Percentiles rank a stretch among this genome's conserved stretches.
These are phyloP conservation scores for Eulithis prunata DNA, from an alignment of 2,888 invertebrate genomes.

Conservation along the genomic window DNA sequence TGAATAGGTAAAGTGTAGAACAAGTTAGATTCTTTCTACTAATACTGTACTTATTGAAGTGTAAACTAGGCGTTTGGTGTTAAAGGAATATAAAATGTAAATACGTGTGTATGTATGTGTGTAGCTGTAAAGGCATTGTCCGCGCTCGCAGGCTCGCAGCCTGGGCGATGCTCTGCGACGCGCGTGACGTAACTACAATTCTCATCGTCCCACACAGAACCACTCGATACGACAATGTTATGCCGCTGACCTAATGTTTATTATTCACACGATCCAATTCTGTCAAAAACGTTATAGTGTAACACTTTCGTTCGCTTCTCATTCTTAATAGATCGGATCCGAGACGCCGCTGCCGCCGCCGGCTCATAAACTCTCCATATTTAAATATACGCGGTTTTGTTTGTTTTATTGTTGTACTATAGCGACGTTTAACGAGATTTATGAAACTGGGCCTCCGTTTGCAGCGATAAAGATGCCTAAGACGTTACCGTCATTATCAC, in stretches of 20 bases:
- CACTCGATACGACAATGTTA: slow-evolving; percentile 57
- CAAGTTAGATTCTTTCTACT: no score
- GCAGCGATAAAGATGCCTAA: slow-evolving; percentile 49
- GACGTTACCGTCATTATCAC: slow-evolving; percentile 65
- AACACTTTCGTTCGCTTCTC: slow-evolving; percentile 59
- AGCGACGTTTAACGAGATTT: slow-evolving; percentile 34
- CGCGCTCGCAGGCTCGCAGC: slow-evolving; percentile 45
- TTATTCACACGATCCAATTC: slow-evolving; percentile 73
- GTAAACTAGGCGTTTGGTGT: no score
- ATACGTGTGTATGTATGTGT: neutral
- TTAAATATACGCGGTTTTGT: slow-evolving; percentile 24
- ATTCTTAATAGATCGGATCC: slow-evolving; percentile 55
- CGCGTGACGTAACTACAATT: slow-evolving; percentile 54
- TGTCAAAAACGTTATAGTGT: slow-evolving; percentile 61
- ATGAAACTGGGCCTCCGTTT: slow-evolving; percentile 43
- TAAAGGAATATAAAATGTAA: neutral
- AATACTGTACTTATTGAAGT: no score
- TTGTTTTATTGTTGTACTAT: slow-evolving; percentile 47
- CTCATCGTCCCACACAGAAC: slow-evolving; percentile 54
- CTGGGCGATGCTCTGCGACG: slow-evolving; percentile 39
- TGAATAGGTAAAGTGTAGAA: no score
- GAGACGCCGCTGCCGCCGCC: slow-evolving; percentile 38
- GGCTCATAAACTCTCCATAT: slow-evolving; percentile 38
- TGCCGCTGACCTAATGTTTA: slow-evolving; percentile 63
- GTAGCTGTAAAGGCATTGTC: slow-evolving; percentile 51